Conservation (phyloP, 2,113 vertebrate genomes). For the Hippocampus abdominalis region DNA sequence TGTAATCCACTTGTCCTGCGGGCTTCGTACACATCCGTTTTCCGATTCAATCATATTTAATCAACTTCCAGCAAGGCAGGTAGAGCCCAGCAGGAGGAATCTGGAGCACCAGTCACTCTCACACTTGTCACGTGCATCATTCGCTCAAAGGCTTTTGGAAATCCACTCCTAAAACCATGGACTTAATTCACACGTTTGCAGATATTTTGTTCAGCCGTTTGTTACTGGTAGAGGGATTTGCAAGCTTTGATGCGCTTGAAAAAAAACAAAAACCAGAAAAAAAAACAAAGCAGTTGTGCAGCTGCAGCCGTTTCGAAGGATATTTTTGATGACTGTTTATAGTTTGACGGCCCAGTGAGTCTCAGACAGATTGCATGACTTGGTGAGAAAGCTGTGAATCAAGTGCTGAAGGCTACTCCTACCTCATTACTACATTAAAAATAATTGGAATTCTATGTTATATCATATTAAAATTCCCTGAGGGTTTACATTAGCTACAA, state of each 20-base stretch:
- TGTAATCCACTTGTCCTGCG: neutral
- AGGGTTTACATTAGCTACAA: too few relatives aligned
- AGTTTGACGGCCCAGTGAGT: neutral
- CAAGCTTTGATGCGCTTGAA: neutral
- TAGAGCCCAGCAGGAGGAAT: neutral
- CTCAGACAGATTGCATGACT: neutral
- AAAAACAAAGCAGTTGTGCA: neutral
- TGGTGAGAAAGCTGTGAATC: neutral
- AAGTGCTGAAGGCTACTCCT: neutral
- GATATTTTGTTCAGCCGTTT: slow-evolving; percentile 1
- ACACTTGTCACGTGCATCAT: neutral
- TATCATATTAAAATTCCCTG: too few relatives aligned
- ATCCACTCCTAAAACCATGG: neutral
- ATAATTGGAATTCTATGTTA: too few relatives aligned
- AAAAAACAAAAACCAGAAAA: neutral
- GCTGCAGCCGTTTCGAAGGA: neutral
- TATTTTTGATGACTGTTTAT: neutral
- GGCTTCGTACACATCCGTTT: neutral
- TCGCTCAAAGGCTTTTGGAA: neutral
- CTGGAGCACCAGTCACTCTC: neutral
- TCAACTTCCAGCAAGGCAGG: neutral
- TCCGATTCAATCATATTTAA: neutral
- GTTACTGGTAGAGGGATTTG: neutral
- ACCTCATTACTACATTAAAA: neutral
- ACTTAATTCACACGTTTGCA: neutral